A percentile compares a stretch with the other conserved stretches of the same genome.
phyloP scores from a whole-genome alignment of 2,888 invertebrate genomes.

The Plagiodera versicolora region DNA sequence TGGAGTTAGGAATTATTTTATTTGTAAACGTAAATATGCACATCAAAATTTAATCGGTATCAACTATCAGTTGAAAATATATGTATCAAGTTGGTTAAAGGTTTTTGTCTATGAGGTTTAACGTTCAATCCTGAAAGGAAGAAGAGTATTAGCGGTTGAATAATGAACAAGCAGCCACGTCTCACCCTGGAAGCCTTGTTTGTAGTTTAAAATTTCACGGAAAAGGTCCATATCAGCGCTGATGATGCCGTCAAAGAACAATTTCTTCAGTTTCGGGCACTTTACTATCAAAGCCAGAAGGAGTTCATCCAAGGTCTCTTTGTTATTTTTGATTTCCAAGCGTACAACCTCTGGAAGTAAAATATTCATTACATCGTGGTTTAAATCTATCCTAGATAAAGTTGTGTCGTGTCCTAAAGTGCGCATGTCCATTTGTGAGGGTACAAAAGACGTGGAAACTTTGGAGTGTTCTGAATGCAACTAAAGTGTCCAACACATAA shows the following conservation, averaged over 20 bases:
- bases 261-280: slow-evolving; percentile 52
- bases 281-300: slow-evolving; percentile 49
- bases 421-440: no score
- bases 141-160: neutral
- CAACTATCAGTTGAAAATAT: slow-evolving; percentile 18
- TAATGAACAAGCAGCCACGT: neutral
- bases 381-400: no score
- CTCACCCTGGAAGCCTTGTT: slow-evolving; percentile 25
- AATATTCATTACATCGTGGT: no score
- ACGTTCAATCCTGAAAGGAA: slow-evolving; percentile 22
- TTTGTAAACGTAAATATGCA: no score
- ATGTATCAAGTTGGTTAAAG: slow-evolving; percentile 26
- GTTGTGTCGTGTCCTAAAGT: no score
- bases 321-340: slow-evolving; percentile 55
- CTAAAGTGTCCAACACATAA: no score
- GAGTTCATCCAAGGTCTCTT: slow-evolving; percentile 55
- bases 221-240: slow-evolving; percentile 52
- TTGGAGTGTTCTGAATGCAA: no score
- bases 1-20: no score
- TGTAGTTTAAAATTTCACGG: slow-evolving; percentile 39
- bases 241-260: slow-evolving; percentile 56
- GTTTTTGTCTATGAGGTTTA: slow-evolving; percentile 25
- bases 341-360: slow-evolving; percentile 50
- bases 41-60: no score
- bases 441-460: no score